These are phyloP conservation scores for Drosophila jambulina DNA, from an alignment of 1,140 invertebrate species.

Conservation along the genomic window DNA sequence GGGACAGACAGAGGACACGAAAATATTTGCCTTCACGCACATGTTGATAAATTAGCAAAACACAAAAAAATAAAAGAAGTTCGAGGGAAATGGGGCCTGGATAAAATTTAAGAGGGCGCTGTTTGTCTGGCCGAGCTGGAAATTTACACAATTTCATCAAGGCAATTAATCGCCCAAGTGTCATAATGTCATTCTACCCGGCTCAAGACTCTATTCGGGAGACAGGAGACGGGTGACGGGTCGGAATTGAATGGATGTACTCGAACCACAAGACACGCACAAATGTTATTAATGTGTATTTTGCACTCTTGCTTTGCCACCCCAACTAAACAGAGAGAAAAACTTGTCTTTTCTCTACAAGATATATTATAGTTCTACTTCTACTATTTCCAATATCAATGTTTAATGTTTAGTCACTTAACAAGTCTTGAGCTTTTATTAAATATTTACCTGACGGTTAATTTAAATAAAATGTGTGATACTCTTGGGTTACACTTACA, in stretches of 20 bases:
- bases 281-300: conserved; percentile 70
- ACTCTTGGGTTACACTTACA: background rate
- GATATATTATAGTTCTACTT: too few species aligned
- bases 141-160: conserved; percentile 75
- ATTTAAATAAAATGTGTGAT: background rate
- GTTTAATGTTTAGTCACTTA: background rate
- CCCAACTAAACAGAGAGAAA: conserved; percentile 17
- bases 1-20: conserved; percentile 53
- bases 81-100: background rate
- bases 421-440: background rate
- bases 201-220: conserved; percentile 19
- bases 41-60: conserved; percentile 64
- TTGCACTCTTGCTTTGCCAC: conserved; percentile 43
- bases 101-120: conserved; percentile 10
- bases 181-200: conserved; percentile 53
- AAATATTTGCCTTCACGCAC: conserved; percentile 51
- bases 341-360: background rate
- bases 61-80: conserved; percentile 1
- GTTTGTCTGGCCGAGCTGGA: conserved; percentile 37
- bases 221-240: background rate
- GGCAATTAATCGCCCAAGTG: conserved; percentile 72
- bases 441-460: background rate
- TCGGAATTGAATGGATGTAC: conserved; percentile 24
- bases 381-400: too few species aligned
- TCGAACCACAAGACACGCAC: conserved; percentile 61